Conservation (phyloP, 1,140 invertebrate species). For the Drosophila hydei region DNA sequence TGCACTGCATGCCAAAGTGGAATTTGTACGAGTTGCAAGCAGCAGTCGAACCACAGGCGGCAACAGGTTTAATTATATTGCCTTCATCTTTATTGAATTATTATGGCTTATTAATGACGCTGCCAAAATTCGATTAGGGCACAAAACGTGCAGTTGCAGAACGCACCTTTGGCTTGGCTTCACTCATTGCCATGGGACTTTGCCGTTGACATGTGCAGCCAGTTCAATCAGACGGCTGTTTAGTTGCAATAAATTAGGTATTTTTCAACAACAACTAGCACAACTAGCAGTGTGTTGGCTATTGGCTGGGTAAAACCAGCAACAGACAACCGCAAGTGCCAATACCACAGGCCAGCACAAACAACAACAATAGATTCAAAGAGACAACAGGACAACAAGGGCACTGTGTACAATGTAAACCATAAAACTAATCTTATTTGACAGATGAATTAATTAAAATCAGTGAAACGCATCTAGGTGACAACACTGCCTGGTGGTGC, state of each 20-base stretch:
- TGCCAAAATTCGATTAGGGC: slow-evolving; percentile 63
- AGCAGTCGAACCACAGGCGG: slow-evolving; percentile 18
- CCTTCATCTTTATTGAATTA: slow-evolving; percentile 78
- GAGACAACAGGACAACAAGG: slow-evolving; percentile 22
- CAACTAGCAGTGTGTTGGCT: slow-evolving; percentile 8
- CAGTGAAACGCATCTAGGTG: slow-evolving; percentile 77
- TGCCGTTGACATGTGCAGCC: slow-evolving; percentile 59
- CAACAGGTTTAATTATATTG: slow-evolving; percentile 80
- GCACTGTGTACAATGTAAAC: slow-evolving; percentile 65
- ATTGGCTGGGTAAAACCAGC: slow-evolving; percentile 25
- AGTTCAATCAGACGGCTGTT: slow-evolving; percentile 57
- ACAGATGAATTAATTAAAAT: slow-evolving; percentile 83
- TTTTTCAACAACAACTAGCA: slow-evolving; percentile 22
- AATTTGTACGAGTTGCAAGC: slow-evolving; percentile 41
- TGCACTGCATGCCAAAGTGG: slow-evolving; percentile 70
- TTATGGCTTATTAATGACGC: slow-evolving; percentile 74
- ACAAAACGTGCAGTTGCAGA: slow-evolving; percentile 1
- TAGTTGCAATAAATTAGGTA: slow-evolving; percentile 46
- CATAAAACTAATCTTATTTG: slow-evolving; percentile 82
- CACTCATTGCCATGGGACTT: slow-evolving; percentile 30
- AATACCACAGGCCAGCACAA: slow-evolving; percentile 38
- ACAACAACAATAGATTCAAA: slow-evolving; percentile 15
- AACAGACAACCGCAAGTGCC: slow-evolving; percentile 49
- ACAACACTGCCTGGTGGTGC: slow-evolving; percentile 39
- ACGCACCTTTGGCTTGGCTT: background rate